phyloP scores from a whole-genome alignment of 2,888 invertebrate genomes.

The Actias luna region DNA sequence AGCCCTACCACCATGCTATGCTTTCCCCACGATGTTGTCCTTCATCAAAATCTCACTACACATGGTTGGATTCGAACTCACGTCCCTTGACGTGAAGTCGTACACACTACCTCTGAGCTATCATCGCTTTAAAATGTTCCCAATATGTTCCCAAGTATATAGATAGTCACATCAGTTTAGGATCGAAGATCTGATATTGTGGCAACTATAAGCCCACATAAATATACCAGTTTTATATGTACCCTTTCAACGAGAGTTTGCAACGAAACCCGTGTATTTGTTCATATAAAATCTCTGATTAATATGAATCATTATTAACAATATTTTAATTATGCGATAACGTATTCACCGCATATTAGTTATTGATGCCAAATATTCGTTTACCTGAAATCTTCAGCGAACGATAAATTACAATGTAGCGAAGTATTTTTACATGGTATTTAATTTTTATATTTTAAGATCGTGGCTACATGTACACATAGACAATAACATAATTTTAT shows the following conservation, averaged over 20 bases:
- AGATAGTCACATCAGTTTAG: not conserved
- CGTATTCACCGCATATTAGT: not conserved
- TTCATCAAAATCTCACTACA: too few relatives aligned
- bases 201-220: not conserved
- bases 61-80: too few relatives aligned
- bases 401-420: conserved; percentile 28
- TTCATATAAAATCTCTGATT: too few relatives aligned
- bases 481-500: conserved; percentile 61
- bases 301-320: too few relatives aligned
- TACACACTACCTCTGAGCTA: too few relatives aligned
- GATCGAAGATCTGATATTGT: not conserved
- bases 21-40: too few relatives aligned
- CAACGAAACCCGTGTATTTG: conserved; percentile 10
- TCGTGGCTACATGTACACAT: conserved; percentile 45
- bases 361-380: not conserved
- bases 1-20: too few relatives aligned
- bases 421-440: conserved; percentile 76
- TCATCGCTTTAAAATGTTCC: too few relatives aligned
- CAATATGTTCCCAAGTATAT: too few relatives aligned
- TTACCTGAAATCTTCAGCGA: not conserved
- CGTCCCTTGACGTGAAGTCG: too few relatives aligned
- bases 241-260: conserved; percentile 10
- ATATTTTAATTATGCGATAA: too few relatives aligned
- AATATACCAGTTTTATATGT: not conserved
- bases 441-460: conserved; percentile 59